A percentile compares a stretch with the other conserved stretches of the same genome.
Conservation (phyloP, 2,888 invertebrate species). For the Drosophila merina region DNA sequence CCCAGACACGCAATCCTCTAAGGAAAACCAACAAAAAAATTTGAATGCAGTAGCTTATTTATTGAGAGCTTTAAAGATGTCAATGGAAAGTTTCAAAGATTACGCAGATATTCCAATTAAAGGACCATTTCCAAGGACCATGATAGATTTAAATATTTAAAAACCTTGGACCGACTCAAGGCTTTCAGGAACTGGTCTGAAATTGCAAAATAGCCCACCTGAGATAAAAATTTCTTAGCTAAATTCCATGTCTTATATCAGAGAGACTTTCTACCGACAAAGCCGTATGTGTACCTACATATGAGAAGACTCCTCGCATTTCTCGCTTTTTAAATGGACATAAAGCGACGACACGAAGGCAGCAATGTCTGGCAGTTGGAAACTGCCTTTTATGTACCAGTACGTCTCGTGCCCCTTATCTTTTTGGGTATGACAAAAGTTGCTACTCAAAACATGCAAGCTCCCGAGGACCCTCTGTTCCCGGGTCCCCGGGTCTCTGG, state of each 20-base stretch:
- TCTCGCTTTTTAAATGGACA: constrained; percentile 25
- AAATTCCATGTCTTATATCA: constrained; percentile 6
- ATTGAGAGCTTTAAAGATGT: background rate
- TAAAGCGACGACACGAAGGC: constrained; percentile 24
- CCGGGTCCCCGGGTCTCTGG: background rate
- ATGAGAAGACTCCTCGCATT: constrained; percentile 26
- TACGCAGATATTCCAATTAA: background rate
- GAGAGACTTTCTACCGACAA: background rate
- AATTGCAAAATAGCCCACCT: constrained; percentile 1
- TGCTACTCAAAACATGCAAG: constrained; percentile 50
- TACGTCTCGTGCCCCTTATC: constrained; percentile 48
- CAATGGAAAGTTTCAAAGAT: constrained; percentile 5
- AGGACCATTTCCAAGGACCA: background rate
- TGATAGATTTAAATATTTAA: background rate
- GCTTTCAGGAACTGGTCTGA: background rate
- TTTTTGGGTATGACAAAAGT: constrained; percentile 48
- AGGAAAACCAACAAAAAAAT: constrained; percentile 1
- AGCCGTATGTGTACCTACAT: background rate
- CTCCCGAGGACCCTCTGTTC: background rate
- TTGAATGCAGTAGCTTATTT: constrained; percentile 21
- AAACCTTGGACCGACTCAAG: background rate
- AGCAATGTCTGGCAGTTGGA: constrained; percentile 28
- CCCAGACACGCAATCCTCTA: constrained; percentile 29
- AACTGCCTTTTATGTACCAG: constrained; percentile 42
- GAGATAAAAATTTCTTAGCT: constrained; percentile 2